A percentile compares a stretch with the other conserved stretches of the same genome.
Conservation (phyloP, 23 tunicate species). For the Oikopleura dioica region DNA sequence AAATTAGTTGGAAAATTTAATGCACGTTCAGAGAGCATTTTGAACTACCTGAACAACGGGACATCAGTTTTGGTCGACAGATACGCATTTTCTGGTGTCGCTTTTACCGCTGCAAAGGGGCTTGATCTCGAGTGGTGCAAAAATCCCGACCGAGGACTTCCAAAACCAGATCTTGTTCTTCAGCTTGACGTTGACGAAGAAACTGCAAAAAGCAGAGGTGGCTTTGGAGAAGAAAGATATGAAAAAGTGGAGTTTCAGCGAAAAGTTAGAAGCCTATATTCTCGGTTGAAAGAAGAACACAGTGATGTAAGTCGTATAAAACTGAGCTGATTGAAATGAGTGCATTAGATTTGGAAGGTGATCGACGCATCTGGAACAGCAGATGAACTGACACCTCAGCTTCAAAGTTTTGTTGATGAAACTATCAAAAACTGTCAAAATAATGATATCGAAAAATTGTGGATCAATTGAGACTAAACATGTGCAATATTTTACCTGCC, state of each 20-base stretch:
- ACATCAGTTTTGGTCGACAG: conserved; percentile 45
- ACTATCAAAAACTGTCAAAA: conserved; percentile 4
- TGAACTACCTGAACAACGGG: conserved; percentile 28
- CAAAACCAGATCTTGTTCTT: conserved; percentile 51
- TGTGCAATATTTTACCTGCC: too few species aligned
- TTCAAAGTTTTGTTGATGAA: conserved; percentile 14
- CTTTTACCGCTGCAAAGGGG: conserved; percentile 57
- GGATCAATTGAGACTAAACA: conserved; percentile 15
- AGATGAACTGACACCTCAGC: conserved; percentile 16
- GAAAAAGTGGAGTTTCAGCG: conserved; percentile 51
- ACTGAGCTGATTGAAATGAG: neutral
- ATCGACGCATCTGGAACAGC: conserved; percentile 29
- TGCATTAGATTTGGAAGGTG: conserved; percentile 12
- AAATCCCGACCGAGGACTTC: conserved; percentile 37
- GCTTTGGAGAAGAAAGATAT: conserved; percentile 54
- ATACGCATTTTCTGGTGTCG: conserved; percentile 80
- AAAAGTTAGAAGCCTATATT: conserved; percentile 25
- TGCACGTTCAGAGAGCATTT: too few species aligned
- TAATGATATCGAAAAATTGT: conserved; percentile 25
- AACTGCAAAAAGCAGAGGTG: conserved; percentile 32
- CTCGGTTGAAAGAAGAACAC: conserved; percentile 15
- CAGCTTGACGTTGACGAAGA: conserved; percentile 23
- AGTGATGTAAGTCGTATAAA: conserved; percentile 22
- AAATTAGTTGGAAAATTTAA: too few species aligned
- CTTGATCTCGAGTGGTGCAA: conserved; percentile 55